Evolutionary conservation across 2,797 vertebrate genomes (phyloP).

Genomic region (Sphaeramia orbicularis): DNA sequence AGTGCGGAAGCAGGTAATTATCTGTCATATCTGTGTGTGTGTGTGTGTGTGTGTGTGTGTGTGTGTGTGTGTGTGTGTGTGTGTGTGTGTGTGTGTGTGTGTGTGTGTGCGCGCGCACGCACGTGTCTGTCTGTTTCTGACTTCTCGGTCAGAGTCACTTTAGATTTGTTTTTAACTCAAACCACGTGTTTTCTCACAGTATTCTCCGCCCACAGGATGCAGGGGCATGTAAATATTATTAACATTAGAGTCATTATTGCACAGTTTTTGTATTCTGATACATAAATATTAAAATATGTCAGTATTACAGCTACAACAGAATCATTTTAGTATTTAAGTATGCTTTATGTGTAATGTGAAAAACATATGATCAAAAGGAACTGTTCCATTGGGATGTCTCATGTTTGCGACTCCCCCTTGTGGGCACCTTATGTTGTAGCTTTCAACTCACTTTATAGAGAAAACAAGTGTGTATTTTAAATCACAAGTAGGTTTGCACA

Average conservation of each 20-base stretch:
- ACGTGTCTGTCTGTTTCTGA: slow-evolving; percentile 30
- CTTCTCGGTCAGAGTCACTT: slow-evolving; percentile 13
- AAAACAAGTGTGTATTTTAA: slow-evolving; percentile 6
- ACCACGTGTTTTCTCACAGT: slow-evolving; percentile 44
- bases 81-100: slow-evolving; percentile 10
- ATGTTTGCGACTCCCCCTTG: slow-evolving; percentile 70
- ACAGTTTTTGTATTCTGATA: not conserved
- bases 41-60: slow-evolving; percentile 10
- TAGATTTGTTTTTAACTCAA: slow-evolving; percentile 38
- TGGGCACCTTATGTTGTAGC: slow-evolving; percentile 37
- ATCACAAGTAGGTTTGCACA: not conserved
- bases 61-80: slow-evolving; percentile 6
- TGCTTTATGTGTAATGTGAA: not conserved
- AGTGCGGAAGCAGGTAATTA: slow-evolving; percentile 94
- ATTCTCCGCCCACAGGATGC: not conserved
- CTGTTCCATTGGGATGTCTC: not conserved
- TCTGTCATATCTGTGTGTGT: slow-evolving; percentile 36
- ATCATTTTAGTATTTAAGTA: not conserved
- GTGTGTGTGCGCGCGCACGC: slow-evolving; percentile 9
- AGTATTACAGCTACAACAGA: not conserved
- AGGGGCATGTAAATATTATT: not conserved
- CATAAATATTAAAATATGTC: not conserved
- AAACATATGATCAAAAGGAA: slow-evolving; percentile 19
- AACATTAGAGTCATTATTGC: not conserved
- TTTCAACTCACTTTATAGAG: not conserved